Percentiles rank a stretch among this genome's conserved stretches.
phyloP scores from a whole-genome alignment of 2,888 invertebrate species.

The Drosophila nigricruria region DNA sequence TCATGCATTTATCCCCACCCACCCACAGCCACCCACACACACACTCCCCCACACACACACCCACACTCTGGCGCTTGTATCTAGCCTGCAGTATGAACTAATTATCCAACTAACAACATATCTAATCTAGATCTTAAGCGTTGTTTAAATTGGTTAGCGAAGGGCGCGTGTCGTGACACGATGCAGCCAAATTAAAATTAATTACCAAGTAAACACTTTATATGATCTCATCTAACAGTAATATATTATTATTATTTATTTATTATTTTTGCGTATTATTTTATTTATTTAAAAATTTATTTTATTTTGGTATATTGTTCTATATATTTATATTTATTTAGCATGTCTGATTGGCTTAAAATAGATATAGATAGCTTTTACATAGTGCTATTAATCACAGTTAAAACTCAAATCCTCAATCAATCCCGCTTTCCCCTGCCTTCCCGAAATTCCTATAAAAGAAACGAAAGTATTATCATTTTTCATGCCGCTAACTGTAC shows the following conservation, averaged over 20 bases:
- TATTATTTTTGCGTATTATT: not conserved
- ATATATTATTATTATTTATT: not conserved
- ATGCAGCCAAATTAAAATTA: not conserved
- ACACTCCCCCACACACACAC: not conserved
- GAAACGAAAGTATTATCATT: slow-evolving; percentile 6
- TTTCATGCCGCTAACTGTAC: slow-evolving; percentile 61
- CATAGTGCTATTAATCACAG: slow-evolving; percentile 14
- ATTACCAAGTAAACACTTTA: too few relatives aligned
- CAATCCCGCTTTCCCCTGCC: not conserved
- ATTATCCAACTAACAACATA: slow-evolving; percentile 3
- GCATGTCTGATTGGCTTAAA: not conserved
- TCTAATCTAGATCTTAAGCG: not conserved
- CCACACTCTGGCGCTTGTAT: not conserved
- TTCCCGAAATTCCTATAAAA: not conserved
- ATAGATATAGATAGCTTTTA: not conserved
- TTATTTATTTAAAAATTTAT: not conserved
- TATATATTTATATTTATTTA: not conserved
- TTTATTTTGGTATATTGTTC: not conserved
- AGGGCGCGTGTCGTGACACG: slow-evolving; percentile 8
- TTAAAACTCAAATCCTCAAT: not conserved
- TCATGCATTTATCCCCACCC: slow-evolving; percentile 13
- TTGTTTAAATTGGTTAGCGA: not conserved
- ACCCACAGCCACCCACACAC: not conserved
- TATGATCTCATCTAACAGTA: not conserved
- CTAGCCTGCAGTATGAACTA: slow-evolving; percentile 10